A percentile compares a stretch with the other conserved stretches of the same genome.
Evolutionary conservation across 2,113 vertebrate species (phyloP).

Genomic region (human (Homo sapiens)): GRCh38 chr4:143923501-143924000

Average conservation of each 20-base stretch:
- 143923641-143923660: no score
- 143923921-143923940: no score
- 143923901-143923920: no score
- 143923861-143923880: background rate
- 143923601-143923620: no score
- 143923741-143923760: background rate
- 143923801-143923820: background rate
- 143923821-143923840: background rate
- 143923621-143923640: no score
- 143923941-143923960: background rate
- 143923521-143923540: no score
- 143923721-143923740: background rate
- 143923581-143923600: no score
- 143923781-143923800: background rate
- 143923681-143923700: background rate
- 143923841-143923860: background rate
- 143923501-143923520: no score
- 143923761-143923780: background rate
- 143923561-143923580: no score
- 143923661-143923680: no score
- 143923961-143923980: background rate
- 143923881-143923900: no score
- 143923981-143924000: background rate
- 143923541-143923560: no score
- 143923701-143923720: background rate